phyloP scores from a whole-genome alignment of 2,888 invertebrate species.

The Pegoplata infirma region DNA sequence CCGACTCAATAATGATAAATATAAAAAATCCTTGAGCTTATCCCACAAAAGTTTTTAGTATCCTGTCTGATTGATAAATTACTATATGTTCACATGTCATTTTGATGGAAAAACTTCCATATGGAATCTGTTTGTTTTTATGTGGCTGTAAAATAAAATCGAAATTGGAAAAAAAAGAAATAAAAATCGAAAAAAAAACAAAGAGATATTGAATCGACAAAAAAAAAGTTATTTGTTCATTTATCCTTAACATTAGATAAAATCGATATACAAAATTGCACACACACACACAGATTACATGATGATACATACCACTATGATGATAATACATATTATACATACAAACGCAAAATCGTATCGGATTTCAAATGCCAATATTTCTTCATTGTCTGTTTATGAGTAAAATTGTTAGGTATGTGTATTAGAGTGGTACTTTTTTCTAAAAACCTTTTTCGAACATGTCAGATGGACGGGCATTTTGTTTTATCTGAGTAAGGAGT shows the following conservation, averaged over 20 bases:
- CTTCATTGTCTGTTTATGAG: constrained; percentile 30
- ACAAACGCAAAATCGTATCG: constrained; percentile 37
- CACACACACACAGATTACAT: neutral
- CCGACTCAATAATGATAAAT: constrained; percentile 30
- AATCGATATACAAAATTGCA: too few relatives aligned
- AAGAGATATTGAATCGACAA: constrained; percentile 3
- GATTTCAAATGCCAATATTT: constrained; percentile 38
- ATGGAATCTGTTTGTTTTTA: constrained; percentile 13
- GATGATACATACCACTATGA: neutral
- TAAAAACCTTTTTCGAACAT: too few relatives aligned
- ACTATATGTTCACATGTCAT: constrained; percentile 58
- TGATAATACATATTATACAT: constrained; percentile 29
- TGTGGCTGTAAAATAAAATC: neutral
- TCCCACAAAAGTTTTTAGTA: constrained; percentile 51
- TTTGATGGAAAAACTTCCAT: constrained; percentile 48
- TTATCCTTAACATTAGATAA: constrained; percentile 41
- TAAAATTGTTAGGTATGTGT: neutral
- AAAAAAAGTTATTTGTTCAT: constrained; percentile 42
- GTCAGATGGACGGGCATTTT: too few relatives aligned
- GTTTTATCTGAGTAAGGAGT: too few relatives aligned
- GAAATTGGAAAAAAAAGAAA: neutral
- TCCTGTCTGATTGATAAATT: constrained; percentile 60
- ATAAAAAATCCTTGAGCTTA: constrained; percentile 50
- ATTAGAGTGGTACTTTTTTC: neutral
- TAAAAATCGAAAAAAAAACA: constrained; percentile 10